Percentiles rank a stretch among this genome's conserved stretches.
Evolutionary conservation across 2,113 vertebrate genomes (phyloP).

Genomic region (Gallinago media): DNA sequence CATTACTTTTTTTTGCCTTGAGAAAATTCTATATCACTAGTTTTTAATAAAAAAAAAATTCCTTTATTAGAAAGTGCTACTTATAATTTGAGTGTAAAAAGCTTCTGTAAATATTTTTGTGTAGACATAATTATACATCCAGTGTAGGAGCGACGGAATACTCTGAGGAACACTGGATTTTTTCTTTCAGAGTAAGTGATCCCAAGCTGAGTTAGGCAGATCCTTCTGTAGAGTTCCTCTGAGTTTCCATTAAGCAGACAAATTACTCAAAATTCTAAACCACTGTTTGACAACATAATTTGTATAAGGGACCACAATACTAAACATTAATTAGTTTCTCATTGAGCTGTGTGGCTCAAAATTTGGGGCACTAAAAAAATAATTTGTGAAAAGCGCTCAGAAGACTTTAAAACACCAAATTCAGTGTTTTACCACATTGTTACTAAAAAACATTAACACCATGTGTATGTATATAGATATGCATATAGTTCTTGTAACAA

Average conservation of each 20-base stretch:
- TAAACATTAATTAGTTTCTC: background rate
- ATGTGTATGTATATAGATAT: fast-evolving
- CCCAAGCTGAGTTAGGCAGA: background rate
- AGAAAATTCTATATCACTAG: background rate
- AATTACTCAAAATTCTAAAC: background rate
- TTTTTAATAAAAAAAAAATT: background rate
- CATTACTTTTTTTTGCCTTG: background rate
- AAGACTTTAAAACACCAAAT: background rate
- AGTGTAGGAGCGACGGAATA: background rate
- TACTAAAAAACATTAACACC: background rate
- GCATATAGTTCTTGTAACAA: background rate
- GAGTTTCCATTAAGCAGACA: background rate
- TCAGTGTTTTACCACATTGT: background rate
- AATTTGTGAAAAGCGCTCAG: background rate
- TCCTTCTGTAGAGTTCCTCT: background rate
- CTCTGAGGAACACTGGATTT: background rate
- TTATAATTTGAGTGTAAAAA: background rate
- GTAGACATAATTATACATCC: background rate
- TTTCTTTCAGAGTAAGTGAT: background rate
- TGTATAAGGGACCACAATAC: background rate
- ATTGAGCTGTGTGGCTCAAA: background rate
- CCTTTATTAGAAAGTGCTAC: background rate
- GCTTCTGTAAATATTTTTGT: background rate
- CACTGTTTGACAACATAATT: background rate
- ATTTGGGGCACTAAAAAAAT: background rate